Base-by-base conservation (phyloP, 2,113 vertebrate genomes). In the Upupa epops region DNA sequence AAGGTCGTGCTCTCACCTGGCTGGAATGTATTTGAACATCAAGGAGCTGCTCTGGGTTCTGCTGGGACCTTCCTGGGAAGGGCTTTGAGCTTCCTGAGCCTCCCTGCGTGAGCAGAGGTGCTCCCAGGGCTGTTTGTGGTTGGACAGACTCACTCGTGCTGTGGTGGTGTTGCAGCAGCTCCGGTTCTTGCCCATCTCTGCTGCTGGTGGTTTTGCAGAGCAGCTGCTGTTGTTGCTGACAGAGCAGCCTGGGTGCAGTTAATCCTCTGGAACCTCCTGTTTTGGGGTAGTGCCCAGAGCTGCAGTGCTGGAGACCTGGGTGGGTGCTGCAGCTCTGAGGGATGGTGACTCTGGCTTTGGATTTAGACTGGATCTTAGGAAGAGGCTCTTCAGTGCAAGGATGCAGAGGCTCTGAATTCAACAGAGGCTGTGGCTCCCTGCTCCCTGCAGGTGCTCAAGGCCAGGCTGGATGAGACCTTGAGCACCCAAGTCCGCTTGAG, bases 181-280 rank as follows among this genome's bases (percentile, higher is more conserved):
- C 65, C 2, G 13, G 19, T 1, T 45, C 22, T 36, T 2, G 0
- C 6, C 45, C 3, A 0, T 25, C 22, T 5, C 36, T 32, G 73
- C 59, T 1, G 4, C 40, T 1, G 2, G 4, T 1, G 4, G 18
- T 52, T 58, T 81, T 12, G 5, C 48, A 59, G 66, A 17, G 31
- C 66, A 5, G 52, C 61, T 18, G 13, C 24, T 28, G 45, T 8
- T 3, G 1, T 2, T 32, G 77, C 65, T 78, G 65, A 37, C 17
- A 3, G 58, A 7, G 56, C 66, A 28, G 1, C 3, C 17, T 1
- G 32, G 18, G 68, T 45, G 37, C 20, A 22, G 12, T 6, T 5
- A 2, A 5, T 64, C 28, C 76, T 25, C 34, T 17, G 8, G 13
- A 37, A 37, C 40, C 65, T 77, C 25, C 64, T 36, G 36, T 7